Conservation (phyloP, 2,113 vertebrate genomes). For the Trichomycterus rosablanca region DNA sequence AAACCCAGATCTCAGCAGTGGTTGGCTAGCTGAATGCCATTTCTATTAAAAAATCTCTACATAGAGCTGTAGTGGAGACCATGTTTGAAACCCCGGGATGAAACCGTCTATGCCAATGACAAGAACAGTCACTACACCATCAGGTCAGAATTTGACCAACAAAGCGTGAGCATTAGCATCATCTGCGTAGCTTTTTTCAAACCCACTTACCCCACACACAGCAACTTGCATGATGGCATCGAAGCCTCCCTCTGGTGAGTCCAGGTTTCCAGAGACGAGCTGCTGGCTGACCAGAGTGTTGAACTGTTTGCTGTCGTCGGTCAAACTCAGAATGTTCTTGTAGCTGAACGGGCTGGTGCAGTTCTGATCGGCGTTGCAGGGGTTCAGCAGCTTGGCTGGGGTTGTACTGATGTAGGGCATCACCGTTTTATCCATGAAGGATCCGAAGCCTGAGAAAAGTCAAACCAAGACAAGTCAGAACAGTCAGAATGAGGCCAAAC, state of each 20-base stretch:
- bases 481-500: no score
- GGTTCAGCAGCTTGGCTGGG: conserved; percentile 87
- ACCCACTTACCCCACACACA: conserved; percentile 86
- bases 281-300: conserved; percentile 90
- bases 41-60: no score
- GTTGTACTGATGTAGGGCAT: conserved; percentile 99
- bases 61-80: no score
- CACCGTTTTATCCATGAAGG: conserved; percentile 97
- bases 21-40: no score
- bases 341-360: conserved; percentile 98
- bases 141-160: no score
- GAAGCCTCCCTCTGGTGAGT: conserved; percentile 97
- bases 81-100: no score
- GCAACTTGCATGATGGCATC: conserved; percentile 99
- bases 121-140: no score
- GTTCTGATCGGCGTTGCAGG: conserved; percentile 85
- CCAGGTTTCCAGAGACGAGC: conserved; percentile 97
- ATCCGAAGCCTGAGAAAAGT: conserved; percentile 93
- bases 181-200: no score
- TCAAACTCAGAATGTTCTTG: conserved; percentile 92
- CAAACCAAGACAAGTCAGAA: neutral
- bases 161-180: no score
- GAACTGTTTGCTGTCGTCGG: conserved; percentile 75
- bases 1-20: no score
- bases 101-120: no score